phyloP scores from a whole-genome alignment of 2,888 invertebrate genomes.

The Caenorhabditis zanzibari region DNA sequence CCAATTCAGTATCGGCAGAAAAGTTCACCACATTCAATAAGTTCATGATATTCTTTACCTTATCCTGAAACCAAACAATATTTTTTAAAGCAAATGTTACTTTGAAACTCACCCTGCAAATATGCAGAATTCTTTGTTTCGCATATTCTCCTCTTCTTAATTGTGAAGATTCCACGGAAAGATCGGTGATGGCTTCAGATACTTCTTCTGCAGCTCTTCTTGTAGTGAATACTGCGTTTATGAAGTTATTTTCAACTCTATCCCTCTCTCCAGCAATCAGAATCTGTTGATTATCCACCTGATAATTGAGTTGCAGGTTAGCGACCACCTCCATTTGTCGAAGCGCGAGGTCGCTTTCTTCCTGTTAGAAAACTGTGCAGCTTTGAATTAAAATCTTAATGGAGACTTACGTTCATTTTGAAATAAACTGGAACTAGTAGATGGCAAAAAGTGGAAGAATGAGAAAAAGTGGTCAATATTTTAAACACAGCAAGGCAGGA shows the following conservation, averaged over 20 bases:
- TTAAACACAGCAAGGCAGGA: not conserved
- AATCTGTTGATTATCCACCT: not conserved
- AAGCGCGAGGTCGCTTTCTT: not conserved
- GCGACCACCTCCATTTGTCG: not conserved
- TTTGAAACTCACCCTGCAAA: not conserved
- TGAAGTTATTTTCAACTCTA: not conserved
- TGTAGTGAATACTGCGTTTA: not conserved
- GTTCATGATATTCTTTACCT: no score
- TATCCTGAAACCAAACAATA: not conserved
- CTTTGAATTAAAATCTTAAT: no score
- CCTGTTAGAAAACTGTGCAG: not conserved
- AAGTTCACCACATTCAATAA: not conserved
- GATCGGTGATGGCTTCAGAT: not conserved
- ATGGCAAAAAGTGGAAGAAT: not conserved
- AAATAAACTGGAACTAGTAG: not conserved
- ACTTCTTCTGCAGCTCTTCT: not conserved
- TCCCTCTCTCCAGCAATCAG: not conserved
- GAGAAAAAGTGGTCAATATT: conserved; percentile 18
- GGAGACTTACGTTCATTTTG: conserved; percentile 12
- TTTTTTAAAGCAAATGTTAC: not conserved
- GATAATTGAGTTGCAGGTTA: not conserved
- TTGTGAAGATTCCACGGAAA: not conserved
- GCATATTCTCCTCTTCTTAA: not conserved
- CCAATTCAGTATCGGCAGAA: not conserved
- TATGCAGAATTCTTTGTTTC: no score